Conservation (phyloP, 2,113 vertebrate genomes). For the Sarotherodon lohbergeri region DNA sequence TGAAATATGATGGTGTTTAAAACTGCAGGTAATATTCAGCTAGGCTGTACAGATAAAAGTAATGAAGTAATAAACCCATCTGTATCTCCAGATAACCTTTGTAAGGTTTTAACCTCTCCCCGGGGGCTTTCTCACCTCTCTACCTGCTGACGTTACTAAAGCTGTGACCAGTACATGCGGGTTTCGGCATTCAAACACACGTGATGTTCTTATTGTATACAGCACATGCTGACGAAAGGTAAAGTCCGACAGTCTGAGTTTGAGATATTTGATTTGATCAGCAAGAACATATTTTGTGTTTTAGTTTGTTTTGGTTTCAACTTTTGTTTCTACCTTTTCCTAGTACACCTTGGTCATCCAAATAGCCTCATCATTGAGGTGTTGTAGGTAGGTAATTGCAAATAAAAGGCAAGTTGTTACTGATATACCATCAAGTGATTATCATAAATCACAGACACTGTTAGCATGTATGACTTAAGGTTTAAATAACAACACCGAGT, state of each 20-base stretch:
- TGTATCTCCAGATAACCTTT: slow-evolving; percentile 1
- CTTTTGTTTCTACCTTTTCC: not conserved
- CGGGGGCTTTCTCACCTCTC: not conserved
- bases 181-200: not conserved
- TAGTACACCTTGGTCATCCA: not conserved
- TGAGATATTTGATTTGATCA: not conserved
- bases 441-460: not conserved
- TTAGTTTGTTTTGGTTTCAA: not conserved
- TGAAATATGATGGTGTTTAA: not conserved
- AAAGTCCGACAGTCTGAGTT: not conserved
- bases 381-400: not conserved
- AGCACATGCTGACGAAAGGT: not conserved
- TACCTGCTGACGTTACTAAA: not conserved
- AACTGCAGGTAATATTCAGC: not conserved
- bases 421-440: not conserved
- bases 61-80: not conserved
- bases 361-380: not conserved
- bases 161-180: not conserved
- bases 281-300: not conserved
- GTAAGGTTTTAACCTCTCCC: not conserved
- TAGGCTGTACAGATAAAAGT: not conserved
- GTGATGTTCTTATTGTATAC: not conserved
- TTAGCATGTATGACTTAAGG: not conserved
- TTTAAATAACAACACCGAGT: not conserved
- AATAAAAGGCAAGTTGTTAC: not conserved